Evolutionary conservation across 2,797 vertebrate species (phyloP).

Genomic region (Gymnoscopelus microlampas): DNA sequence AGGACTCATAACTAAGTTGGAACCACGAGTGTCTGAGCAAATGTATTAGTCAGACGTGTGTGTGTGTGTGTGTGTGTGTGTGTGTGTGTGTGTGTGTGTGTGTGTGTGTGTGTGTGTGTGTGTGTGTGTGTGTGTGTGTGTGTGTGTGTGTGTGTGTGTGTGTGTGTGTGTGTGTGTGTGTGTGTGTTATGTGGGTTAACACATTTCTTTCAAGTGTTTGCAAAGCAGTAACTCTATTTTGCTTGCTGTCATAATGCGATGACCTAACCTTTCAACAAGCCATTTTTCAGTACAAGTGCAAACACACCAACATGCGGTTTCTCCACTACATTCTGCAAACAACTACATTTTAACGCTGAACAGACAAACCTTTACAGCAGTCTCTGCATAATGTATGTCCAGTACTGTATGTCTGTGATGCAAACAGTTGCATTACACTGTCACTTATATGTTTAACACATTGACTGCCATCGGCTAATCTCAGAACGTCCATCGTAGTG

Average conservation of each 20-base stretch:
- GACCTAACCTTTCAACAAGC: slow-evolving; percentile 23
- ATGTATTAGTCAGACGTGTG: neutral
- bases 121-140: slow-evolving; percentile 20
- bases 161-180: neutral
- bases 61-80: slow-evolving; percentile 6
- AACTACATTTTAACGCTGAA: too few relatives aligned
- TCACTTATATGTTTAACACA: too few relatives aligned
- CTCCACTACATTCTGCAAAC: too few relatives aligned
- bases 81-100: slow-evolving; percentile 20
- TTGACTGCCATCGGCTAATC: too few relatives aligned
- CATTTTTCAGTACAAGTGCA: slow-evolving; percentile 14
- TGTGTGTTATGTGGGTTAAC: slow-evolving; percentile 28
- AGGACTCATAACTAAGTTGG: neutral
- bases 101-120: slow-evolving; percentile 15
- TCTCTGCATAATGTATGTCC: neutral
- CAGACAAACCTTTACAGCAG: neutral
- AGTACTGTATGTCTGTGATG: neutral
- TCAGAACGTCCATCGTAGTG: too few relatives aligned
- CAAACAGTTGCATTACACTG: neutral
- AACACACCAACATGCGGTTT: slow-evolving; percentile 12
- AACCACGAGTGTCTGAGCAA: slow-evolving; percentile 4
- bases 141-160: neutral
- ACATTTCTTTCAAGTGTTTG: slow-evolving; percentile 30
- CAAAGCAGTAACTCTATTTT: slow-evolving; percentile 35
- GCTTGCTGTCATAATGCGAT: slow-evolving; percentile 17